phyloP scores from a whole-genome alignment of 2,888 invertebrate species.

The Cosmopolites sordidus region DNA sequence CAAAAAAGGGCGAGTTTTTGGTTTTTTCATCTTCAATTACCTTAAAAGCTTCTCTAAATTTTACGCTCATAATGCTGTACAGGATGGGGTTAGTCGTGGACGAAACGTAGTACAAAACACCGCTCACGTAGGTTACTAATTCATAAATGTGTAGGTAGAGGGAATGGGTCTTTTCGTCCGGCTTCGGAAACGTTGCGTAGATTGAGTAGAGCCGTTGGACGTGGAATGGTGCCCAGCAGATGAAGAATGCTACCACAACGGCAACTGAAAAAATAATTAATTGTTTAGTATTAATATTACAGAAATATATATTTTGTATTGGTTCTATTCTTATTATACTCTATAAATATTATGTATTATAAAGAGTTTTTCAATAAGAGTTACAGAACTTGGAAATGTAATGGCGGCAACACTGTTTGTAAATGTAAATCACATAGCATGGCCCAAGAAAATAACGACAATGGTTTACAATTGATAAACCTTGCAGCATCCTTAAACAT shows the following conservation, averaged over 20 bases:
- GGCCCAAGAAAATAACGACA: no score
- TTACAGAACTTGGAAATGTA: no score
- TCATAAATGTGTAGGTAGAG: slow-evolving; percentile 36
- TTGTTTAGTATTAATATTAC: no score
- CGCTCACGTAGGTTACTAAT: slow-evolving; percentile 74
- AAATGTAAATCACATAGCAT: no score
- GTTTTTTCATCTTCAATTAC: slow-evolving; percentile 48
- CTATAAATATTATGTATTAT: no score
- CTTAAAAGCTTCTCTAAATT: slow-evolving; percentile 89
- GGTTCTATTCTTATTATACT: no score
- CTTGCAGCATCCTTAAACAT: no score
- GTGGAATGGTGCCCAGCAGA: slow-evolving; percentile 91
- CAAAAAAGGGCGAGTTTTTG: no score
- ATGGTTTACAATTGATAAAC: no score
- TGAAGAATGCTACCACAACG: slow-evolving; percentile 82
- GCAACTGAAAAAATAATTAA: slow-evolving; percentile 60
- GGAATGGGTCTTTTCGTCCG: slow-evolving; percentile 42
- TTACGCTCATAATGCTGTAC: slow-evolving; percentile 91
- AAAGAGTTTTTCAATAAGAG: no score
- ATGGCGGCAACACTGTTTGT: no score
- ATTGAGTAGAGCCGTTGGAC: slow-evolving; percentile 82
- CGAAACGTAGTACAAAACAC: slow-evolving; percentile 84
- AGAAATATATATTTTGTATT: no score
- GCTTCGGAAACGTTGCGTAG: slow-evolving; percentile 49
- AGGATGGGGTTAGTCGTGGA: slow-evolving; percentile 89